A percentile compares a stretch with the other conserved stretches of the same genome.
These are phyloP conservation scores for Acronicta psi DNA, from an alignment of 2,888 invertebrate genomes.

Conservation along the genomic window DNA sequence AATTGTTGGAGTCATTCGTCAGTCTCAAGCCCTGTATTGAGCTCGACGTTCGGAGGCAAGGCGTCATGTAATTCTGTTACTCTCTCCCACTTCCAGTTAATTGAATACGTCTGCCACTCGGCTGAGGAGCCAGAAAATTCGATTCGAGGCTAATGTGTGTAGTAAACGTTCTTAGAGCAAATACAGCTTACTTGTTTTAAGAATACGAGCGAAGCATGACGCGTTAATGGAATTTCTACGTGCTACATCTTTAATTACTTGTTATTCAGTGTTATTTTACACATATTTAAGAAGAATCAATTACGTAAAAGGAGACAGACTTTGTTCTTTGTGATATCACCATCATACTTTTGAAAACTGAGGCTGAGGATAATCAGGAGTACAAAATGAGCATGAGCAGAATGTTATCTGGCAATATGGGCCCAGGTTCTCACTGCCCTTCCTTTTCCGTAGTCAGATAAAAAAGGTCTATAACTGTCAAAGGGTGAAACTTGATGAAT, in stretches of 20 bases:
- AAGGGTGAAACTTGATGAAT: no score
- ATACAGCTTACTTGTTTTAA: conserved; percentile 36
- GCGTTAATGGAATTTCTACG: conserved; percentile 32
- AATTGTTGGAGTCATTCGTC: conserved; percentile 63
- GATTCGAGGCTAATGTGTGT: conserved; percentile 56
- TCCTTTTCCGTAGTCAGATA: no score
- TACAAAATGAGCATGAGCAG: no score
- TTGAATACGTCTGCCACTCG: conserved; percentile 67
- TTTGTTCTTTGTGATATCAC: not conserved
- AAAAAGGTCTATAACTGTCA: no score
- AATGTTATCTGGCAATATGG: no score
- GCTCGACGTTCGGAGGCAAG: conserved; percentile 54
- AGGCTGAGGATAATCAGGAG: not conserved
- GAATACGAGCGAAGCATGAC: conserved; percentile 17
- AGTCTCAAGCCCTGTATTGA: conserved; percentile 61
- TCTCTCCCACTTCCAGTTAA: conserved; percentile 65
- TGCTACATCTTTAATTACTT: conserved; percentile 30
- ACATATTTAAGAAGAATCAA: conserved; percentile 1
- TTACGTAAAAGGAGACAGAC: not conserved
- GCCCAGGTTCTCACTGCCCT: no score
- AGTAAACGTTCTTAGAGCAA: conserved; percentile 43
- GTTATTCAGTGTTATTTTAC: conserved; percentile 14
- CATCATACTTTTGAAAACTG: not conserved
- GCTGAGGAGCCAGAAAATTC: conserved; percentile 60
- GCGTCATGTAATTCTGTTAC: conserved; percentile 68